Conservation (phyloP, 1,140 invertebrate species). For the Cephus cinctus region DNA sequence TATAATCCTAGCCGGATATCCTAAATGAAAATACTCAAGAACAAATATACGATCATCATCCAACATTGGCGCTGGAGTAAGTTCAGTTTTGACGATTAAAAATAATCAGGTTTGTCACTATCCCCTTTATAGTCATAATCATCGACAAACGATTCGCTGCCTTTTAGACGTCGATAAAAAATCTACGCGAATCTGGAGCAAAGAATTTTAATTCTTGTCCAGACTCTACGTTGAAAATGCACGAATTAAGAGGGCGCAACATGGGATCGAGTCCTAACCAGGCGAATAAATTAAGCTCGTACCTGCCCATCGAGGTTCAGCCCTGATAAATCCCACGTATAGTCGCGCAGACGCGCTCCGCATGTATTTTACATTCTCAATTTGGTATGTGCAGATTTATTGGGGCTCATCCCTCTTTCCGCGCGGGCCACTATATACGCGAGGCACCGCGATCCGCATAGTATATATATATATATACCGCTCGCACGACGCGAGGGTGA, state of each 20-base stretch:
- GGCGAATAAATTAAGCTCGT: constrained; percentile 37
- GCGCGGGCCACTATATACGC: not conserved
- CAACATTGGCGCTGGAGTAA: too few species aligned
- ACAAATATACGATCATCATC: too few species aligned
- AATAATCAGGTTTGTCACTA: too few species aligned
- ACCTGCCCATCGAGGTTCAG: constrained; percentile 37
- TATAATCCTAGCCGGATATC: too few species aligned
- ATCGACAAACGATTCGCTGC: too few species aligned
- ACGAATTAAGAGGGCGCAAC: constrained; percentile 26
- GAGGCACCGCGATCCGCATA: constrained; percentile 6
- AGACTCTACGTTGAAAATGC: too few species aligned
- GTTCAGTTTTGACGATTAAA: too few species aligned
- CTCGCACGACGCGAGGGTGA: not conserved
- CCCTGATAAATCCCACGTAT: constrained; percentile 33
- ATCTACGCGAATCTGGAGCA: too few species aligned
- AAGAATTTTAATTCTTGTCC: too few species aligned
- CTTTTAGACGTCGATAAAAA: too few species aligned
- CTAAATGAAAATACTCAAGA: too few species aligned
- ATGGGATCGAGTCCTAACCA: constrained; percentile 16
- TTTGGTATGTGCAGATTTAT: constrained; percentile 45
- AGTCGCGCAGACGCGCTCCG: constrained; percentile 34
- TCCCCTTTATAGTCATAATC: too few species aligned
- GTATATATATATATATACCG: not conserved
- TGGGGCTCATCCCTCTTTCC: constrained; percentile 26
- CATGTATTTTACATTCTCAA: constrained; percentile 49